phyloP scores from a whole-genome alignment of 2,888 invertebrate species.

The Eretmocerus hayati region DNA sequence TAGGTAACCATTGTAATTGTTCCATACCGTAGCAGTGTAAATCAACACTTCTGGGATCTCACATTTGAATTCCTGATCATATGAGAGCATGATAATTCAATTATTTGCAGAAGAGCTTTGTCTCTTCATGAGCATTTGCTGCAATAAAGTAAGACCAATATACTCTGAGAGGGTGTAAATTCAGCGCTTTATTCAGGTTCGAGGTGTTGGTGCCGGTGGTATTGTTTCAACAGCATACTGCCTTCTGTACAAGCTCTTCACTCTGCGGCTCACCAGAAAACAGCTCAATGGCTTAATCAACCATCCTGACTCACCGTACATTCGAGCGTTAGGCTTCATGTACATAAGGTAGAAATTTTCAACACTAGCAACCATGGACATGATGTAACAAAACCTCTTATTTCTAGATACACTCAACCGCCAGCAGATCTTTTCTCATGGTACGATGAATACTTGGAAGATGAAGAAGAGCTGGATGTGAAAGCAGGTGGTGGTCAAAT shows the following conservation, averaged over 20 bases:
- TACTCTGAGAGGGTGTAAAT: slow-evolving; percentile 32
- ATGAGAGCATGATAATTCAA: slow-evolving; percentile 13
- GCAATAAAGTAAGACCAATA: slow-evolving; percentile 27
- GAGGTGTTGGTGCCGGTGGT: slow-evolving; percentile 98
- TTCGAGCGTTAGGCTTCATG: slow-evolving; percentile 87
- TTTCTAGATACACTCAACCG: slow-evolving; percentile 91
- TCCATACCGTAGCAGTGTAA: no score
- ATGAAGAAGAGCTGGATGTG: slow-evolving; percentile 94
- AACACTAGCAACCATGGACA: neutral
- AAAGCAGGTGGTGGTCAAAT: slow-evolving; percentile 94
- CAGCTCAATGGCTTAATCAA: slow-evolving; percentile 93
- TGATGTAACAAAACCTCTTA: neutral
- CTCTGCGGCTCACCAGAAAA: slow-evolving; percentile 91
- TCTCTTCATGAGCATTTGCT: slow-evolving; percentile 29
- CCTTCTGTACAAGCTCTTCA: slow-evolving; percentile 96
- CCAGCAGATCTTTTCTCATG: slow-evolving; percentile 93
- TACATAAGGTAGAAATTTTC: slow-evolving; percentile 56
- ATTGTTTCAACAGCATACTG: slow-evolving; percentile 99
- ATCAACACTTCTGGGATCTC: no score
- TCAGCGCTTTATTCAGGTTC: slow-evolving; percentile 58
- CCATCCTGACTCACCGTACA: slow-evolving; percentile 94
- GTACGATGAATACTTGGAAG: slow-evolving; percentile 94
- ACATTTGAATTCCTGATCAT: neutral
- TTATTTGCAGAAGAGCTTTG: slow-evolving; percentile 33
- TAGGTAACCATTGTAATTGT: slow-evolving; percentile 54